Evolutionary conservation across 2,888 invertebrate genomes (phyloP), one percentile per base, ranked within the genome.

Genomic region (Steinernema hermaphroditum): DNA sequence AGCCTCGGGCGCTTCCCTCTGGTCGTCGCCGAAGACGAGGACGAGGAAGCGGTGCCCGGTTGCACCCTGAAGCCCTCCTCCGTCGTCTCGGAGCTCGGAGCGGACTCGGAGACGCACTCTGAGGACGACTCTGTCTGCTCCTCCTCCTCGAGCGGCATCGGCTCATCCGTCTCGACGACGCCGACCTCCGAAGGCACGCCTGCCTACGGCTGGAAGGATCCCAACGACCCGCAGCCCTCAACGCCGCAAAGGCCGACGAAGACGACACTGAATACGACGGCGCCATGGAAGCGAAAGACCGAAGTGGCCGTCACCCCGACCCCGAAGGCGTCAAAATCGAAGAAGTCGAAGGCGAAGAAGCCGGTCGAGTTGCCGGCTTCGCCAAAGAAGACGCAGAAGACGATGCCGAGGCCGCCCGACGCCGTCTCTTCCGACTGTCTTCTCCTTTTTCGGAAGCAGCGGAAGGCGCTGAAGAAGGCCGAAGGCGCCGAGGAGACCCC

Each of bases 91-190:
- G 62, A 62, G 16, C 22, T 62, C 50, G 50, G 50, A 19, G 62
- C 62, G 32, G 62, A 62, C 4, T 62, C 62, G 27, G 62, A 32
- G 62, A 27, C n/a, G 32, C 22, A 62, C 32, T 62, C 62, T 32
- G 62, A 62, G n/a, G 62, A 62, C 32, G 62, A 62, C 32, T 62
- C 62, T 16, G 62, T 62, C 16, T 62, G 62, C 62, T 32, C 32
- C 32, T 27, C 62, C 62, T 62, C 62, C 62, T 62, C 62, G 16
- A 62, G 62, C 32, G 62, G 62, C 1, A 62, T 62, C 62, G 62
- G 62, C 27, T 62, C 62, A 8, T 62, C 62, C 29, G 62, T 62
- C 27, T 62, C 62, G 32, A 62, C 62, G 62, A 62, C 62, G 12
- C 62, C 62, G 2, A 62, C 62, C 16, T 62, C 62, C 62, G 62